These are phyloP conservation scores for Agelaius phoeniceus DNA, from an alignment of 2,113 vertebrate species.

Conservation along the genomic window DNA sequence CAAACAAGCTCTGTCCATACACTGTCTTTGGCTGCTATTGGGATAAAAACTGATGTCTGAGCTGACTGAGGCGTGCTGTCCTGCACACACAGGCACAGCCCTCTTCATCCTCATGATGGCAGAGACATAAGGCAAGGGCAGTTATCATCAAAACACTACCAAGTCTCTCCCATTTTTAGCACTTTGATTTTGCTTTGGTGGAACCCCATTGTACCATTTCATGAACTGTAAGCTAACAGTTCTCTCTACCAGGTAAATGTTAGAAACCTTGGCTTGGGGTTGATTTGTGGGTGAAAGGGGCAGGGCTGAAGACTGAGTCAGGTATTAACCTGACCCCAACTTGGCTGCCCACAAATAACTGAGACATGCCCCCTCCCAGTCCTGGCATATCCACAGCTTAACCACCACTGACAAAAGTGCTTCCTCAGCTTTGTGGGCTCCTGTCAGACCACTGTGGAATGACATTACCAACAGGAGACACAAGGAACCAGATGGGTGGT, in stretches of 20 bases:
- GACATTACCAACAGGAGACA: background rate
- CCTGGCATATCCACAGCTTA: background rate
- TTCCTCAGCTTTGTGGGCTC: background rate
- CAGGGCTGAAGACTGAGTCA: background rate
- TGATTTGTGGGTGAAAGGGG: background rate
- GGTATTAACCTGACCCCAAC: background rate
- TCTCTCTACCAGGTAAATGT: background rate
- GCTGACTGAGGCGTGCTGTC: background rate
- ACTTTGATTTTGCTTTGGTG: background rate
- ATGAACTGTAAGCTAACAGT: background rate
- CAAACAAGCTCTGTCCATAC: background rate
- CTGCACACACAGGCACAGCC: background rate
- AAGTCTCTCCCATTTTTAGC: background rate
- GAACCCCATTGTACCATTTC: background rate
- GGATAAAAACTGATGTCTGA: background rate
- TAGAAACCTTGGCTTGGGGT: background rate
- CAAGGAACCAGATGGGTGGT: background rate
- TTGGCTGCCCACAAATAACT: background rate
- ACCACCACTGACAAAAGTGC: background rate
- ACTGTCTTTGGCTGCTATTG: background rate
- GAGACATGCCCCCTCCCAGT: background rate
- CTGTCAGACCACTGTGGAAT: background rate
- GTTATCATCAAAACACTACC: background rate
- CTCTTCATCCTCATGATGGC: accelerated
- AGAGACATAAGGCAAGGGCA: background rate